A percentile compares a stretch with the other conserved stretches of the same genome.
phyloP scores from a whole-genome alignment of 2,888 invertebrate species.

The Ichneumon xanthorius region DNA sequence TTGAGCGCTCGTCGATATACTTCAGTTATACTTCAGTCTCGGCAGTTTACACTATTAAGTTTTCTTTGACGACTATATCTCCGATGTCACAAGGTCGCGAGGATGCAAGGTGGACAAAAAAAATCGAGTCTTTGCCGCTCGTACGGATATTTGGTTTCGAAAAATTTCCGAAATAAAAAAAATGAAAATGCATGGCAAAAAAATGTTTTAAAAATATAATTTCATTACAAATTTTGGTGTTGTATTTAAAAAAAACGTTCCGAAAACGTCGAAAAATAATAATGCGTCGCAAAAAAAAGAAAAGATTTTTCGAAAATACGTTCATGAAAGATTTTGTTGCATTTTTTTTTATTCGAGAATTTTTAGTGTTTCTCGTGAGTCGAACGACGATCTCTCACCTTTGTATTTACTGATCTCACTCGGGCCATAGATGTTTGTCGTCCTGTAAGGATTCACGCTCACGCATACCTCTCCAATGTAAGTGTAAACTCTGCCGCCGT shows the following conservation, averaged over 20 bases:
- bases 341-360: conserved; percentile 11
- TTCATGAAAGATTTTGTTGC: background rate
- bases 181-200: too few relatives aligned
- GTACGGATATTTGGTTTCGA: background rate
- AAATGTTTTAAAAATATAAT: too few relatives aligned
- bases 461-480: conserved; percentile 99
- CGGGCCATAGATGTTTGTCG: conserved; percentile 95
- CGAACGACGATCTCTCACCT: conserved; percentile 85
- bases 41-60: conserved; percentile 17
- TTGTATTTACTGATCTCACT: conserved; percentile 95
- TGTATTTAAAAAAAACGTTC: too few relatives aligned
- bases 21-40: background rate
- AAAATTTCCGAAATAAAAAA: background rate
- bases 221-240: too few relatives aligned
- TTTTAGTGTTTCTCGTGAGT: background rate
- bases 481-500: conserved; percentile 97
- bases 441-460: conserved; percentile 98
- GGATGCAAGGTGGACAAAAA: background rate
- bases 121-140: background rate
- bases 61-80: conserved; percentile 12
- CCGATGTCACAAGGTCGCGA: conserved; percentile 3
- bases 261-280: too few relatives aligned
- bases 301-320: background rate
- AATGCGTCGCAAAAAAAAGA: background rate
- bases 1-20: conserved; percentile 24